Percentiles rank a stretch among this genome's conserved stretches.
phyloP scores from a whole-genome alignment of 2,888 invertebrate species.

The Ennomos fuscantarius region DNA sequence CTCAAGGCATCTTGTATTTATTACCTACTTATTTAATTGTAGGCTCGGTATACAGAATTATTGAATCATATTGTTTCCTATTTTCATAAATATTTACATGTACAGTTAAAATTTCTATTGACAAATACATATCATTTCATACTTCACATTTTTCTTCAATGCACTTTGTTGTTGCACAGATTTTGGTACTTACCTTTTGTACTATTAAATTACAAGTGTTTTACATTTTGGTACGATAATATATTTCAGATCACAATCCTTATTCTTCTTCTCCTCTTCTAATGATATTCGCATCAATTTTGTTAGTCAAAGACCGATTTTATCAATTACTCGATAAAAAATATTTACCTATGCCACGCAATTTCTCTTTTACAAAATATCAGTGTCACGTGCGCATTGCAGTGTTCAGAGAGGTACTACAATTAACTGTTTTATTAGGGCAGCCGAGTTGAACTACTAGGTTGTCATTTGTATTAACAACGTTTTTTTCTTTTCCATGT shows the following conservation, averaged over 20 bases:
- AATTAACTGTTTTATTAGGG: too few relatives aligned
- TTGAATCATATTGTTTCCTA: conserved; percentile 18
- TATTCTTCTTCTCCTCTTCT: conserved; percentile 8
- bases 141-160: conserved; percentile 9
- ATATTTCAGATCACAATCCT: background rate
- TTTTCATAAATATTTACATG: conserved; percentile 37
- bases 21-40: conserved; percentile 3
- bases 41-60: conserved; percentile 2
- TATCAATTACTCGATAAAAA: too few relatives aligned
- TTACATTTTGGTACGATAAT: conserved; percentile 3
- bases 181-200: background rate
- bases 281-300: conserved; percentile 1
- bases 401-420: too few relatives aligned
- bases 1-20: background rate
- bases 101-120: conserved; percentile 22
- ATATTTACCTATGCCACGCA: too few relatives aligned
- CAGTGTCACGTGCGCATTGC: too few relatives aligned
- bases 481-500: too few relatives aligned
- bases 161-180: conserved; percentile 27
- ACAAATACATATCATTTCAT: conserved; percentile 38
- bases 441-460: too few relatives aligned
- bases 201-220: background rate
- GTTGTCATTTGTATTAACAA: too few relatives aligned
- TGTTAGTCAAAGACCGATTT: background rate
- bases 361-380: too few relatives aligned